Base-by-base conservation (phyloP, 2,888 invertebrate genomes). In the Papilio demoleus region DNA sequence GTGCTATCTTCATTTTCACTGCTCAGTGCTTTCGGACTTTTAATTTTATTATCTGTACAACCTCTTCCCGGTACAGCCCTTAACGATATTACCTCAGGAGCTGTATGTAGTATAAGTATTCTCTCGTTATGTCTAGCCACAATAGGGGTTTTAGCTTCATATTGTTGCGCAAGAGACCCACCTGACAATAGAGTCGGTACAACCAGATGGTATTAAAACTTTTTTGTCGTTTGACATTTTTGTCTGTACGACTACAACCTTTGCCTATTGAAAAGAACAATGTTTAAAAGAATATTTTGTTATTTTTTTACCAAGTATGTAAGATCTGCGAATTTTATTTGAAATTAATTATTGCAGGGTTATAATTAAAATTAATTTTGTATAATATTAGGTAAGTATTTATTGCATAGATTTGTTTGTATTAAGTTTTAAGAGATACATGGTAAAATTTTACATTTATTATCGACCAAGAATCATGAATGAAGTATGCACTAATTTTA, bases 21-120 rank as follows among this genome's bases (percentile, higher is more conserved):
- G 0, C 86, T 97, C 58, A 96, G 96, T 75, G 96, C 96, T 60
- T 95, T 94, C n/a, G 96, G 96, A 0, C 92, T 97, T 0, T 86
- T 97, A 40, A 88, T 96, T 0, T 90, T 97, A 0, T 91, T 97
- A 0, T 94, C 94, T 5, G 85, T 95, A 72, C 94, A 95, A 72
- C 96, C 96, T 0, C 93, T 93, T 71, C 94, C 95, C 0, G 96
- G 96, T 0, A 94, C 95, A 0, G 95, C 96, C 0, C 82, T 96
- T 6, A 95, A 95, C 75, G 97, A 97, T 80, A 94, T 97, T 50
- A 95, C 96, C 0, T 96, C 96, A 0, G 97, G 97, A 2, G 96
- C 96, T 0, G 94, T 97, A 0, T 95, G 96, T 77, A 96, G 96
- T 1, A 93, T 97, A 70, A 96, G 96, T 65, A 94, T 94, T 9